Base-by-base conservation (phyloP, 2,888 invertebrate species). In the Agonopterix alstromeriana region DNA sequence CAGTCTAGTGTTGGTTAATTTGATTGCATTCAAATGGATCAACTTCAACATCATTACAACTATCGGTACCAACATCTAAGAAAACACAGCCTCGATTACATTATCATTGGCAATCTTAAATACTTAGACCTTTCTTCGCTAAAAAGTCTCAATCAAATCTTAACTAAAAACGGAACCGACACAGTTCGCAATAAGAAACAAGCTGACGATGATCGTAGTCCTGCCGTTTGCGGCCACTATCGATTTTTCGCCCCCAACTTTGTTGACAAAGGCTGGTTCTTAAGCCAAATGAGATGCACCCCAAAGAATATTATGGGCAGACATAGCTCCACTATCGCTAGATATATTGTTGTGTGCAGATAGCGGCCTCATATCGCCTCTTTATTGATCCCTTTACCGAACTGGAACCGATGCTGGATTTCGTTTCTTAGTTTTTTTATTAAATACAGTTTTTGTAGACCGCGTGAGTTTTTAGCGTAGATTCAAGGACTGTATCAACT, bases 191-290 rank as follows among this genome's bases (percentile, higher is more conserved):
- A 38, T 38, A n/a, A 38, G 10, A n/a, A 38, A 38, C 38, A 38
- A 38, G 17, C 66, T 61, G 61, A 55, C 76, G 74, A 70, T 78
- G 82, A 83, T 82, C 76, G 72, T 67, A 69, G 67, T 68, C 71
- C 69, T 66, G 70, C 57, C 63, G 77, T 72, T 75, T 76, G 82
- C 69, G 82, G 81, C 72, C 68, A 77, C 66, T 86, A 87, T 88
- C 84, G 88, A 87, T 87, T 87, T 86, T 87, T 77, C 77, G 74
- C 80, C 80, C 87, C 86, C 85, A 79, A 79, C 79, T 79, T 81
- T 87, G 87, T 88, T 88, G 87, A 88, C 87, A 88, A 86, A 87
- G 88, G 85, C 84, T 81, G 82, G 87, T 87, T 87, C 88, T 87
- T 87, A 86, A 81, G 80, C 84, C 82, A 87, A 88, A 88, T 88